phyloP scores from a whole-genome alignment of 2,113 vertebrate species.

The Labrus mixtus region DNA sequence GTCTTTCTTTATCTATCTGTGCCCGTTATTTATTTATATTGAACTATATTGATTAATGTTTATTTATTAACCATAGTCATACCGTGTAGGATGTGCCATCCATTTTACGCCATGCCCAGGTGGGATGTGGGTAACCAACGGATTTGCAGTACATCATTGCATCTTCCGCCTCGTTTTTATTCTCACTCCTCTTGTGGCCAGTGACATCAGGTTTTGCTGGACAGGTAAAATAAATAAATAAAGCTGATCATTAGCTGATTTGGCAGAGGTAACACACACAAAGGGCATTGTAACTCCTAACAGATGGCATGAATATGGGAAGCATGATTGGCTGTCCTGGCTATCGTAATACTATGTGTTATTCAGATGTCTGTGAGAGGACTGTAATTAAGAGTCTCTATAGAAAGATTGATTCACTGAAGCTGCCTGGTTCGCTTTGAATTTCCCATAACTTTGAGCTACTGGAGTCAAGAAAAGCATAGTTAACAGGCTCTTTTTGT shows the following conservation, averaged over 20 bases:
- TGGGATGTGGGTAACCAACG: constrained; percentile 94
- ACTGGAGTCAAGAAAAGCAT: not conserved
- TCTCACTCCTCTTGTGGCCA: constrained; percentile 96
- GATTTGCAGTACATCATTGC: constrained; percentile 95
- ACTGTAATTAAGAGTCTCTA: constrained; percentile 34
- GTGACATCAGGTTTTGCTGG: constrained; percentile 91
- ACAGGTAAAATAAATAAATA: constrained; percentile 54
- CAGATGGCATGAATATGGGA: constrained; percentile 54
- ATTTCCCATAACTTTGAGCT: not conserved
- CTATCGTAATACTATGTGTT: constrained; percentile 39
- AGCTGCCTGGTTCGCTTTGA: constrained; percentile 15
- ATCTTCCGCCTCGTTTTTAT: constrained; percentile 95
- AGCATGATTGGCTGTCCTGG: constrained; percentile 20
- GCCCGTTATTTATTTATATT: not conserved
- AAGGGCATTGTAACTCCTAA: constrained; percentile 38
- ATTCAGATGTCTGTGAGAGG: constrained; percentile 29
- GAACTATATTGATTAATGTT: constrained; percentile 43
- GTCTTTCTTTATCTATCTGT: not conserved
- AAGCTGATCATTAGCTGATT: constrained; percentile 28
- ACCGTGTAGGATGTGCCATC: constrained; percentile 83
- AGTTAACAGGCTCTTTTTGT: not conserved
- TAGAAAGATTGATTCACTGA: constrained; percentile 9
- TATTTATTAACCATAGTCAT: not conserved
- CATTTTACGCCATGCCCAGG: constrained; percentile 93
- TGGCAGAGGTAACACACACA: constrained; percentile 35